phyloP scores from a whole-genome alignment of 2,888 invertebrate genomes.

The Drosophila melanosoma region DNA sequence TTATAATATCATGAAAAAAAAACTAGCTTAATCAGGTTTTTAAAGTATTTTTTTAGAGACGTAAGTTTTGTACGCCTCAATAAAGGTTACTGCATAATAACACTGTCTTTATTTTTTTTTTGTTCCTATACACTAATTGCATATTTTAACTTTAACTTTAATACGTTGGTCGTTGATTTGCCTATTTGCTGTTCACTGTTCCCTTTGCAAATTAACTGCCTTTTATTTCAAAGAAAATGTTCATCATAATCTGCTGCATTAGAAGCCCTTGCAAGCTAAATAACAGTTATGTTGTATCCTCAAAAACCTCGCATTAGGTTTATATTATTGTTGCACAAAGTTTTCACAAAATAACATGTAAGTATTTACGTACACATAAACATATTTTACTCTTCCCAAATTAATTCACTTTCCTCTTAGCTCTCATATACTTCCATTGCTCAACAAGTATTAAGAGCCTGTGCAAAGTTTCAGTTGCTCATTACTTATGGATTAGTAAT shows the following conservation, averaged over 20 bases:
- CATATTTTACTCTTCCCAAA: slow-evolving; percentile 3
- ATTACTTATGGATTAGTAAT: slow-evolving; percentile 25
- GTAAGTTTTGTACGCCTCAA: neutral
- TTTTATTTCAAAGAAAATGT: slow-evolving; percentile 15
- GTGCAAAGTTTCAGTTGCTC: neutral
- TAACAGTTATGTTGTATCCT: neutral
- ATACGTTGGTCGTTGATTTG: slow-evolving; percentile 5
- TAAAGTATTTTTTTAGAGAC: slow-evolving; percentile 1
- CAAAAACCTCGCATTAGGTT: neutral
- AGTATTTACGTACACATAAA: too few relatives aligned
- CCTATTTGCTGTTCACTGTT: slow-evolving; percentile 31
- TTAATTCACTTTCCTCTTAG: slow-evolving; percentile 17
- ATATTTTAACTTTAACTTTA: slow-evolving; percentile 31
- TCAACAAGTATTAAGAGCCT: slow-evolving; percentile 1
- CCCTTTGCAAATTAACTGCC: slow-evolving; percentile 35
- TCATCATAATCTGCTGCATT: slow-evolving; percentile 32
- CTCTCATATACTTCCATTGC: neutral
- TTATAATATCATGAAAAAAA: slow-evolving; percentile 12
- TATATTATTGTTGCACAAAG: slow-evolving; percentile 4
- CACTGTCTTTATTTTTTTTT: slow-evolving; percentile 29
- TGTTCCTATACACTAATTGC: slow-evolving; percentile 34
- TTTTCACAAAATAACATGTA: neutral
- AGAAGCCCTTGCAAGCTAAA: slow-evolving; percentile 33
- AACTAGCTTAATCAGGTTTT: neutral
- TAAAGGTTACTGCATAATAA: neutral